Base-by-base conservation (phyloP, 2,113 vertebrate genomes). In the Dromas ardeola region DNA sequence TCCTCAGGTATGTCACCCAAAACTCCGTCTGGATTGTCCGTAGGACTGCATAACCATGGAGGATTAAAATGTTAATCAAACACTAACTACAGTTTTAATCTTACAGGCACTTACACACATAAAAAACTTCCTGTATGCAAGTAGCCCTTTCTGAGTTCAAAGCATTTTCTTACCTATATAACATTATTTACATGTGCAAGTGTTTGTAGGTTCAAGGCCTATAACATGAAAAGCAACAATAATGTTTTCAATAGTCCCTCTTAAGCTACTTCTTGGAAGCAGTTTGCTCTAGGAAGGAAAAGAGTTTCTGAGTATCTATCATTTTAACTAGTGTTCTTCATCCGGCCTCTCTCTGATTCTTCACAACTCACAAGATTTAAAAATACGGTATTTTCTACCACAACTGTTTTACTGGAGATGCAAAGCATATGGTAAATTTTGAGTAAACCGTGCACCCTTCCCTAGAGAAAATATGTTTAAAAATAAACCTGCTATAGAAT, bases 401-500 rank as follows among this genome's bases (percentile, higher is more conserved):
- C 79, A 55, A 95, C 79, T 91, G 53, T 67, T 94, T 90, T 78
- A 80, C 85, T 81, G 71, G 87, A 83, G 85, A 90, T 94, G 84
- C 79, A 95, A 97, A 96, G 91, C 93, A 95, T 91, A 96, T 93
- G 95, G 89, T 83, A 94, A 96, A 86, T 93, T 97, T 93, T 94
- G 74, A 90, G 79, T 96, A 97, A 97, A 96, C 84, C 36, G 34
- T 81, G 61, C 50, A 42, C 74, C 74, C 85, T 96, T 95, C 93
- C 95, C 91, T 47, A 59, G 91, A 94, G 85, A 94, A 96, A 95
- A 94, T 95, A 78, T 1, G 4, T 77, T 94, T 73, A 81, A 95
- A 94, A 97, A 93, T 93, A 97, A 97, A 94, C 81, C 42, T 91
- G 84, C 62, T 91, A 67, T 5, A 17, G 62, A 88, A 77, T 81